A percentile compares a stretch with the other conserved stretches of the same genome.
phyloP scores from a whole-genome alignment of 2,797 vertebrate species.

The Aselliscus stoliczkanus region DNA sequence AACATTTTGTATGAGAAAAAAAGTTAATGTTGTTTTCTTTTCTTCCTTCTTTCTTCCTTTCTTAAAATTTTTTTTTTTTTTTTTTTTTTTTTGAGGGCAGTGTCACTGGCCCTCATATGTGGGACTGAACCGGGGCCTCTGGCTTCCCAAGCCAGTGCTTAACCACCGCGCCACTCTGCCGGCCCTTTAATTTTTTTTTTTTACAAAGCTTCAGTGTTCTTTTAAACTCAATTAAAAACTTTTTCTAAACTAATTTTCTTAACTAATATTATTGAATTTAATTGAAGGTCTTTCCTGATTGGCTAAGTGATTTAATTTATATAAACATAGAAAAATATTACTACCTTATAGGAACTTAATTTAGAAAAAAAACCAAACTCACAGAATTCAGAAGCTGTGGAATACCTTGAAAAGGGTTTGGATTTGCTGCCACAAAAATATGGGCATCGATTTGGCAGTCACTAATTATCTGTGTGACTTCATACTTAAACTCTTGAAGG shows the following conservation, averaged over 20 bases:
- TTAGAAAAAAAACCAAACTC: not conserved
- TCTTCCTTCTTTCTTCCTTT: no score
- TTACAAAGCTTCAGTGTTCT: not conserved
- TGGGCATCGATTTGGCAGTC: not conserved
- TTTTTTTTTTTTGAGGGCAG: no score
- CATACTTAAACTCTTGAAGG: not conserved
- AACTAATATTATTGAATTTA: not conserved
- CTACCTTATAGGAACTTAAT: not conserved
- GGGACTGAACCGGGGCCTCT: no score
- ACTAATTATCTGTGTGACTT: not conserved
- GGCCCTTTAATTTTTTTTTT: no score
- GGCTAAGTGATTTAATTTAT: not conserved
- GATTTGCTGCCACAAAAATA: not conserved
- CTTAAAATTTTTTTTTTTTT: no score
- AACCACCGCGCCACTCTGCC: no score
- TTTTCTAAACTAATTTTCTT: not conserved
- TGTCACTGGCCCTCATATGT: no score
- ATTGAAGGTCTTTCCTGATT: not conserved
- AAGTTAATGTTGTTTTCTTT: not conserved
- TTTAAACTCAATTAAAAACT: not conserved
- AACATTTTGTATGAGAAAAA: not conserved
- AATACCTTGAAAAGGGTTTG: not conserved
- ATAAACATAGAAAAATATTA: not conserved
- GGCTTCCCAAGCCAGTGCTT: no score
- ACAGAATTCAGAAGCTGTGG: not conserved